Conservation (phyloP, 2,888 invertebrate genomes). For the Blastobasis lacticolella region DNA sequence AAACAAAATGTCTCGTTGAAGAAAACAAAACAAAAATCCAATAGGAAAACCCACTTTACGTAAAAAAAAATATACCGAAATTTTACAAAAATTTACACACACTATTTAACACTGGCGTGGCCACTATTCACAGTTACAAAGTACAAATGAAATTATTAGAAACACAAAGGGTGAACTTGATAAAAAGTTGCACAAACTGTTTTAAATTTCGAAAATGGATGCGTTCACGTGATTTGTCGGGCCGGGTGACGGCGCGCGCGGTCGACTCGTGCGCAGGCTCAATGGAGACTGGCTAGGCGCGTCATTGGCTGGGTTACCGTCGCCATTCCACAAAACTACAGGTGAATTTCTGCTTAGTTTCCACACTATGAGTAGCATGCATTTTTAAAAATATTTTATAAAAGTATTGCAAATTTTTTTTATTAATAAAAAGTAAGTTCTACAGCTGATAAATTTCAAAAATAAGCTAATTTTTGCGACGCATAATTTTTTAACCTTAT, state of each 20-base stretch:
- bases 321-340: too few species aligned
- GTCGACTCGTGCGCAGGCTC: constrained; percentile 48
- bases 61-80: constrained; percentile 3
- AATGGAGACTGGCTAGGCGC: constrained; percentile 47
- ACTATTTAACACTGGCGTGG: background rate
- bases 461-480: too few species aligned
- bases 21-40: constrained; percentile 18
- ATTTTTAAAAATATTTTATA: background rate
- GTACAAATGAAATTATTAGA: too few species aligned
- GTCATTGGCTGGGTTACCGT: constrained; percentile 6
- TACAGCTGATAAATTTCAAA: too few species aligned
- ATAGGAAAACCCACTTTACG: constrained; percentile 11
- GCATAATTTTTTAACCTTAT: too few species aligned
- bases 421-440: too few species aligned
- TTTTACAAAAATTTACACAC: constrained; percentile 4
- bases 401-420: background rate
- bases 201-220: constrained; percentile 8
- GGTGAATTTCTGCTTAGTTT: too few species aligned
- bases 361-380: too few species aligned
- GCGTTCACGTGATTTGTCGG: constrained; percentile 22
- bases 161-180: background rate
- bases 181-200: constrained; percentile 10
- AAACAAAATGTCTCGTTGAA: constrained; percentile 6
- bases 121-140: too few species aligned
- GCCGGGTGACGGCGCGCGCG: constrained; percentile 27